Percentiles rank a stretch among this genome's conserved stretches.
phyloP scores from a whole-genome alignment of 1,140 invertebrate genomes.

The Eriocheir sinensis region DNA sequence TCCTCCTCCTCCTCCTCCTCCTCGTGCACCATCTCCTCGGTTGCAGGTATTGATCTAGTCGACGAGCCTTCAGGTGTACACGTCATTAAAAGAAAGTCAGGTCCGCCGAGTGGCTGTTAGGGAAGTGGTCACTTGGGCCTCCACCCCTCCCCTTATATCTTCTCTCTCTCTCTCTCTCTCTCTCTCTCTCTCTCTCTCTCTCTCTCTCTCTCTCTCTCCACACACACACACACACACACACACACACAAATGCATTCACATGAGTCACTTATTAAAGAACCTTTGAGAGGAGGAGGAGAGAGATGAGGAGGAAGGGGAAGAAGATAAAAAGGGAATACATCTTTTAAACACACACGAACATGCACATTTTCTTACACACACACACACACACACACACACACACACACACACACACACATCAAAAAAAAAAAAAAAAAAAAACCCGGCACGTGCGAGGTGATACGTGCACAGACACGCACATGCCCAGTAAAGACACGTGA shows the following conservation, averaged over 20 bases:
- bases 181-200: not conserved
- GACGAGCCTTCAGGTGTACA: conserved; percentile 48
- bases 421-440: not conserved
- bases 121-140: not conserved
- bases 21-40: conserved; percentile 35
- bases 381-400: not conserved
- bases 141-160: not conserved
- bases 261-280: not conserved
- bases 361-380: not conserved
- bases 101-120: conserved; percentile 30
- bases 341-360: too few species aligned
- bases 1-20: not conserved
- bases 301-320: not conserved
- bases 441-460: not conserved
- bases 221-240: conserved; percentile 31
- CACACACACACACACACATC: not conserved
- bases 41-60: conserved; percentile 44
- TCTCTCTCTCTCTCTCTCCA: not conserved
- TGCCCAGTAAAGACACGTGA: not conserved
- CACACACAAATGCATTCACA: not conserved
- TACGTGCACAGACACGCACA: not conserved
- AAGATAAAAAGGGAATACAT: not conserved
- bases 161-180: not conserved
- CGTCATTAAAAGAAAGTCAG: conserved; percentile 33
- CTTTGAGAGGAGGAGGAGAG: not conserved